Evolutionary conservation across 1,140 invertebrate genomes (phyloP).

Genomic region (Stenopsyche tienmushanensis): DNA sequence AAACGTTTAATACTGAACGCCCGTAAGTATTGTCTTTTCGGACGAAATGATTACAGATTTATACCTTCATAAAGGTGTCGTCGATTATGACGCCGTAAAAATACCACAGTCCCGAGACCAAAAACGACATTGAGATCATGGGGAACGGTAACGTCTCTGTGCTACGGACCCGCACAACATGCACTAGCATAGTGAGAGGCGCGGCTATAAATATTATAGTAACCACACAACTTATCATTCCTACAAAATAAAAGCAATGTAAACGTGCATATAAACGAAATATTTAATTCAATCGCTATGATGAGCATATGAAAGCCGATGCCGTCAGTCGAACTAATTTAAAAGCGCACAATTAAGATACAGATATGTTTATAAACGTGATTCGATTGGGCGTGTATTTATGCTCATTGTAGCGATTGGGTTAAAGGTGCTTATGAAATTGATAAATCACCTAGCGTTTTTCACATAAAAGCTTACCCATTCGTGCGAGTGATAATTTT

Average conservation of each 20-base stretch:
- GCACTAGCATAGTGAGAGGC: constrained; percentile 72
- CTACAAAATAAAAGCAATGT: constrained; percentile 44
- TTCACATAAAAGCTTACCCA: constrained; percentile 43
- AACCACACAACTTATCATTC: constrained; percentile 67
- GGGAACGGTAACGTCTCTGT: constrained; percentile 78
- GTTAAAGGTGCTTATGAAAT: no score
- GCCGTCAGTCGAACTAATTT: no score
- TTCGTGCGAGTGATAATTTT: constrained; percentile 43
- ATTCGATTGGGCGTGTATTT: no score
- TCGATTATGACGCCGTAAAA: constrained; percentile 70
- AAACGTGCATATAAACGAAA: constrained; percentile 1
- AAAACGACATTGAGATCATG: constrained; percentile 72
- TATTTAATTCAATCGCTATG: constrained; percentile 40
- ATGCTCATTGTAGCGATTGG: no score
- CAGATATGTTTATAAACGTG: no score
- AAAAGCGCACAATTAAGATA: no score
- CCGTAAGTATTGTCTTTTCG: not conserved
- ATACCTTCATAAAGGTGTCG: constrained; percentile 71
- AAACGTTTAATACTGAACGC: not conserved
- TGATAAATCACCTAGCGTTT: no score
- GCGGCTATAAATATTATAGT: constrained; percentile 78
- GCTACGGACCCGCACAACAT: constrained; percentile 73
- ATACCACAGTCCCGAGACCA: constrained; percentile 74
- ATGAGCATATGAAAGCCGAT: no score
- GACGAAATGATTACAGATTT: not conserved